These are phyloP conservation scores for Helleia helle DNA, from an alignment of 2,888 invertebrate species.

Conservation along the genomic window DNA sequence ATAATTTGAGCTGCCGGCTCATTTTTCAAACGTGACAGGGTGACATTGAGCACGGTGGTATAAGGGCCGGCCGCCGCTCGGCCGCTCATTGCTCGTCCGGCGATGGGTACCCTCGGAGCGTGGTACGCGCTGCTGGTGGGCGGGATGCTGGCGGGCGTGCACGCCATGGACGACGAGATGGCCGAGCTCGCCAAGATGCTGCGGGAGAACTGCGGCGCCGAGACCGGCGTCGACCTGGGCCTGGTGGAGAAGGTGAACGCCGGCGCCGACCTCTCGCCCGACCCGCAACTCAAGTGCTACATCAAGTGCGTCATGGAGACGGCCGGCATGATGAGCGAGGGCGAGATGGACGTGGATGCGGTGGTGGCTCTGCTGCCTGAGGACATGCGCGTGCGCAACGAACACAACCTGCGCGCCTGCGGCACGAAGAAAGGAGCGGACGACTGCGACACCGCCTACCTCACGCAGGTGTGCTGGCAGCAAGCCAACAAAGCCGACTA, in stretches of 20 bases:
- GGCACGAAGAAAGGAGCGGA: conserved; percentile 48
- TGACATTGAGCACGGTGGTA: conserved; percentile 30
- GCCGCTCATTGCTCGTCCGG: not conserved
- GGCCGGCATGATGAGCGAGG: conserved; percentile 54
- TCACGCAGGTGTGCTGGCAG: conserved; percentile 61
- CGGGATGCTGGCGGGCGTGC: conserved; percentile 14
- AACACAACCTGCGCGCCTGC: conserved; percentile 34
- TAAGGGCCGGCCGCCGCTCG: conserved; percentile 19
- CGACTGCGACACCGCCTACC: conserved; percentile 55
- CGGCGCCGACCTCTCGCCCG: conserved; percentile 43
- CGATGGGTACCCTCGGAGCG: not conserved
- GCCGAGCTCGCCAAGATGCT: conserved; percentile 52
- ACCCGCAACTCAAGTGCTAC: conserved; percentile 53
- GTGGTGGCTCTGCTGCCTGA: conserved; percentile 50
- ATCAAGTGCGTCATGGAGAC: conserved; percentile 62
- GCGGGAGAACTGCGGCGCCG: conserved; percentile 46
- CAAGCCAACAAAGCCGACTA: conserved; percentile 40
- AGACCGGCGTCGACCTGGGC: conserved; percentile 42
- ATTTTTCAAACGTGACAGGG: conserved; percentile 18
- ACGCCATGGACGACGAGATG: conserved; percentile 49
- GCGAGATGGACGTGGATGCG: conserved; percentile 50
- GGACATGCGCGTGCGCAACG: conserved; percentile 34
- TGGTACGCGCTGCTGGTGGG: conserved; percentile 9
- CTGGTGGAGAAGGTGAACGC: conserved; percentile 43
- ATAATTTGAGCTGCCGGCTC: conserved; percentile 31